These are phyloP conservation scores for Lophius americanus DNA, from an alignment of 2,797 vertebrate genomes.

Conservation along the genomic window DNA sequence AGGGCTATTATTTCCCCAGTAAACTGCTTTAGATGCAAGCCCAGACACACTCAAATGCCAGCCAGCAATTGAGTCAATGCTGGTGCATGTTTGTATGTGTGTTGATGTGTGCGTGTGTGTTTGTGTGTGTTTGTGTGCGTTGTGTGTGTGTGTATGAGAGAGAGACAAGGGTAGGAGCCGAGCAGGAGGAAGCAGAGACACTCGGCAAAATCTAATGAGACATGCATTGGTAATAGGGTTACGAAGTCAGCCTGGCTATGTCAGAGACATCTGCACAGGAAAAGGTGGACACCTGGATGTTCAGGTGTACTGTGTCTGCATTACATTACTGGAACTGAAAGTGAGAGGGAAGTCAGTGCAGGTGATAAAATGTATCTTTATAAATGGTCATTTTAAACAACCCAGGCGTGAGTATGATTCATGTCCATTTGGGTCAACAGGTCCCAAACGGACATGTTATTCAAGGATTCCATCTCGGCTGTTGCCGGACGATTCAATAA, in stretches of 20 bases:
- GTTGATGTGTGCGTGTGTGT: conserved; percentile 20
- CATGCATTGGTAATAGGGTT: conserved; percentile 79
- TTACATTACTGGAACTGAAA: conserved; percentile 9
- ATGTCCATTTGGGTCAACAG: conserved; percentile 40
- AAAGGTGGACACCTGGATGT: conserved; percentile 40
- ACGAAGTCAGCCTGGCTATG: conserved; percentile 69
- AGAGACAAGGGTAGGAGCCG: conserved; percentile 7
- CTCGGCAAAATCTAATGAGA: conserved; percentile 80
- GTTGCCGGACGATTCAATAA: conserved; percentile 61
- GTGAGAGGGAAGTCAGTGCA: conserved; percentile 9
- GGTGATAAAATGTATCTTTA: conserved; percentile 10
- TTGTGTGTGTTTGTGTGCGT: conserved; percentile 18
- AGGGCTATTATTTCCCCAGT: conserved; percentile 75
- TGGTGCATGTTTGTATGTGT: conserved; percentile 28
- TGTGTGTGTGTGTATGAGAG: conserved; percentile 12
- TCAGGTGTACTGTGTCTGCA: conserved; percentile 8
- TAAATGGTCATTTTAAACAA: conserved; percentile 16
- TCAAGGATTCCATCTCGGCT: conserved; percentile 48
- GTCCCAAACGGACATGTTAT: conserved; percentile 40
- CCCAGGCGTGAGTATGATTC: conserved; percentile 2
- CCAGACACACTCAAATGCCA: conserved; percentile 73
- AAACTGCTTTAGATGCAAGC: conserved; percentile 80
- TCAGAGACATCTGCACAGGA: conserved; percentile 59
- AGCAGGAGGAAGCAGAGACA: conserved; percentile 63
- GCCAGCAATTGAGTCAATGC: conserved; percentile 71